Percentiles rank a stretch among this genome's conserved stretches.
Evolutionary conservation across 1,140 invertebrate species (phyloP).

Genomic region (Leguminivora glycinivorella): DNA sequence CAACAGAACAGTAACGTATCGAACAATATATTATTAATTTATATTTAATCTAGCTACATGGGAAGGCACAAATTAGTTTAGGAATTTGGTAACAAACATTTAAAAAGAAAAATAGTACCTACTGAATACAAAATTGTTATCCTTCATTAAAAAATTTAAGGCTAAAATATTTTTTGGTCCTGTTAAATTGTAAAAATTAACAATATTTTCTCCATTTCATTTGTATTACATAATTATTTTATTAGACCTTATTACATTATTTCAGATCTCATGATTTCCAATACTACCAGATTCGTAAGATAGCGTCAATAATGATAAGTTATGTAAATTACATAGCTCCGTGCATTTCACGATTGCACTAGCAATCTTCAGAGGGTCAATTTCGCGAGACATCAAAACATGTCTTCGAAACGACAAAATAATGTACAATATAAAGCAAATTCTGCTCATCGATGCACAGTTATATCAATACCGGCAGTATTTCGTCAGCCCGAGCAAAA

Average conservation of each 20-base stretch:
- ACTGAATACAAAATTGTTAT: constrained; percentile 28
- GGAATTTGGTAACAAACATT: constrained; percentile 60
- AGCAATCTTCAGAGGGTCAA: not conserved
- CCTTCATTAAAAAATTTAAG: constrained; percentile 33
- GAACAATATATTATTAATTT: constrained; percentile 30
- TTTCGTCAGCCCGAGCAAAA: constrained; percentile 17
- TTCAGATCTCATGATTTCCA: constrained; percentile 16
- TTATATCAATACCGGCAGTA: constrained; percentile 22
- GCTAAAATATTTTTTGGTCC: constrained; percentile 14
- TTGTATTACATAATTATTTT: constrained; percentile 10
- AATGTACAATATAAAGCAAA: not conserved
- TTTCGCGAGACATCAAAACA: constrained; percentile 5
- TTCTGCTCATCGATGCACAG: constrained; percentile 1
- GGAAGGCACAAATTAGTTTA: constrained; percentile 54
- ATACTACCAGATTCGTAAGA: constrained; percentile 18
- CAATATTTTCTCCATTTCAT: not conserved
- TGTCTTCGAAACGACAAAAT: constrained; percentile 1
- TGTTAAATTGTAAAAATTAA: constrained; percentile 7
- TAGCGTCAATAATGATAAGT: constrained; percentile 10
- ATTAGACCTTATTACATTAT: constrained; percentile 5
- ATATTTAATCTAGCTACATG: constrained; percentile 38
- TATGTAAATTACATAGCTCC: constrained; percentile 14
- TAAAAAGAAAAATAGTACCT: constrained; percentile 39
- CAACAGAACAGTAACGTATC: constrained; percentile 24
- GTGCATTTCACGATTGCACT: constrained; percentile 2